phyloP scores from a whole-genome alignment of 2,888 invertebrate genomes.

The Tenthredo amoena region DNA sequence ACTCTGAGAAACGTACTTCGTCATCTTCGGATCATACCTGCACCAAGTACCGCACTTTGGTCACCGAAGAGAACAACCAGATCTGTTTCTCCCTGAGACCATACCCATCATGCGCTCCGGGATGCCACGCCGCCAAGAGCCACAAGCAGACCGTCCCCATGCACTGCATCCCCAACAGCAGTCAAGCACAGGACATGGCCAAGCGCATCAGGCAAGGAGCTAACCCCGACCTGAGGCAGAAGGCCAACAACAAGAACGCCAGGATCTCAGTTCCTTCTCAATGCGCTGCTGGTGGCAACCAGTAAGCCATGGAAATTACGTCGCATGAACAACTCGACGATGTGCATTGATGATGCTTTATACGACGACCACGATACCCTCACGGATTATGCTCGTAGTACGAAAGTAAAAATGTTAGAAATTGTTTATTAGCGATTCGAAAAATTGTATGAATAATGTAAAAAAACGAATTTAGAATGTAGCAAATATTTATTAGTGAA shows the following conservation, averaged over 20 bases:
- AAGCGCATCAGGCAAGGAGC: slow-evolving; percentile 78
- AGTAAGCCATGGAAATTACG: neutral
- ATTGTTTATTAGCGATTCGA: neutral
- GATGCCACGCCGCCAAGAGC: slow-evolving; percentile 78
- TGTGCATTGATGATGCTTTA: neutral
- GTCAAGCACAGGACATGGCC: slow-evolving; percentile 61
- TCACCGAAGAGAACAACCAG: slow-evolving; percentile 78
- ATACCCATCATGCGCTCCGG: slow-evolving; percentile 80
- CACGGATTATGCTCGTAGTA: neutral
- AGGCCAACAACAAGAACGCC: slow-evolving; percentile 72
- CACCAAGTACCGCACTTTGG: slow-evolving; percentile 61
- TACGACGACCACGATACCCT: neutral
- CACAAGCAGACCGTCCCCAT: slow-evolving; percentile 79
- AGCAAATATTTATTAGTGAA: slow-evolving; percentile 24
- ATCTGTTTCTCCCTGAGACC: slow-evolving; percentile 83
- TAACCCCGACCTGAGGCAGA: slow-evolving; percentile 79
- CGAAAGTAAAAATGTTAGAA: neutral
- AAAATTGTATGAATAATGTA: neutral
- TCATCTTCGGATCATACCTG: slow-evolving; percentile 60
- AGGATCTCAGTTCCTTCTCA: slow-evolving; percentile 75
- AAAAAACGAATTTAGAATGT: neutral
- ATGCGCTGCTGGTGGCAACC: slow-evolving; percentile 71
- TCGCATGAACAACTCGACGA: neutral
- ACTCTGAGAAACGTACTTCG: slow-evolving; percentile 55
- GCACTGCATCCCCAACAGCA: slow-evolving; percentile 74